Conservation (phyloP, 1,140 invertebrate species). For the Paracyclopina nana region DNA sequence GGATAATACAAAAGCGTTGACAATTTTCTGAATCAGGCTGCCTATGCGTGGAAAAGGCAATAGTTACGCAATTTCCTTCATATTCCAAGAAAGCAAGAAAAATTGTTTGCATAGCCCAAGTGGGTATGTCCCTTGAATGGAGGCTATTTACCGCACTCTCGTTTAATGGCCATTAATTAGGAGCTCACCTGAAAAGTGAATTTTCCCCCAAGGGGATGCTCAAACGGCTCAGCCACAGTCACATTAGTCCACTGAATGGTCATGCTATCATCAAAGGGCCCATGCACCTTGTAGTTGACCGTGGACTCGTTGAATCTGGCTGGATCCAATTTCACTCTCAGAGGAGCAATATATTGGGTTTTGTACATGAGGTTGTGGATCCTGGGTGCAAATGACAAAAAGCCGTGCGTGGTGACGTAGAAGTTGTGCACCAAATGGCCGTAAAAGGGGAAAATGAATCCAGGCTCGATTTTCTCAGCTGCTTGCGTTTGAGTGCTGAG, state of each 20-base stretch:
- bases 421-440: constrained; percentile 12
- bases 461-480: constrained; percentile 11
- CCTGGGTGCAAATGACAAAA: constrained; percentile 7
- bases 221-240: constrained; percentile 3
- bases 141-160: no score
- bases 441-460: constrained; percentile 13
- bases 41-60: no score
- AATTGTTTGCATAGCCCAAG: no score
- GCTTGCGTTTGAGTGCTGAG: constrained; percentile 6
- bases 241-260: constrained; percentile 16
- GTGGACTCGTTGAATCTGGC: constrained; percentile 3
- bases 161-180: neutral
- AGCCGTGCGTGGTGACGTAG: constrained; percentile 15
- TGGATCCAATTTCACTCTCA: constrained; percentile 15
- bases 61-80: no score
- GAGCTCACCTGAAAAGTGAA: constrained; percentile 17
- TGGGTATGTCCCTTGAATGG: no score
- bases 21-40: no score
- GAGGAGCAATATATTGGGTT: constrained; percentile 16
- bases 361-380: constrained; percentile 17
- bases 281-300: constrained; percentile 1
- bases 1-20: no score
- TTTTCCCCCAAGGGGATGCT: constrained; percentile 14
- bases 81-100: no score
- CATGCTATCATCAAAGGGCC: constrained; percentile 3